Percentiles rank a stretch among this genome's conserved stretches.
These are phyloP conservation scores for Noctilio leporinus DNA, from an alignment of 2,113 vertebrate species.

Conservation along the genomic window DNA sequence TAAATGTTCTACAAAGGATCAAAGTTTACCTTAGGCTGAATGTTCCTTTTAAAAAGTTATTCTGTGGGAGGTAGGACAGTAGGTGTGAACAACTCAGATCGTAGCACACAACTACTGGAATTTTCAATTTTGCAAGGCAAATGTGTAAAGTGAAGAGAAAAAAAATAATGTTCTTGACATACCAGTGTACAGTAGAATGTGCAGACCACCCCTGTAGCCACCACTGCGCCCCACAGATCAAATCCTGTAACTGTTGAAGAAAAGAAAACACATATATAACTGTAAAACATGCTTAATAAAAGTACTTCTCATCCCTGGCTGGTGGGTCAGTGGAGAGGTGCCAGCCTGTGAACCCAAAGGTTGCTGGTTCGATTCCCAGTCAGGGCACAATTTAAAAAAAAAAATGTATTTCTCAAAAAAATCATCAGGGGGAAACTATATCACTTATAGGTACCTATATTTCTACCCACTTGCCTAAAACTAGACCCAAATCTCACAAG, in stretches of 20 bases:
- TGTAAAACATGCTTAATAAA: neutral
- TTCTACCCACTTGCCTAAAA: neutral
- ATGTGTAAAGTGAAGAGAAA: neutral
- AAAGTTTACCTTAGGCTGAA: neutral
- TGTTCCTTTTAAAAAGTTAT: neutral
- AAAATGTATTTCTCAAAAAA: neutral
- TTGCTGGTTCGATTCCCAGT: too few relatives aligned
- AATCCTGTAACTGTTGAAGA: slow-evolving; percentile 85
- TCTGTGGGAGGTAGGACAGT: neutral
- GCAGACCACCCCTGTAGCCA: slow-evolving; percentile 88
- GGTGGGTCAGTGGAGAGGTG: too few relatives aligned
- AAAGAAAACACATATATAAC: neutral
- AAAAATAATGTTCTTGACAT: slow-evolving; percentile 36
- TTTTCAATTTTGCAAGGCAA: neutral
- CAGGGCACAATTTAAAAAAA: too few relatives aligned
- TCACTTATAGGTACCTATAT: neutral
- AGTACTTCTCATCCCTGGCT: too few relatives aligned
- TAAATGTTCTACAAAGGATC: neutral
- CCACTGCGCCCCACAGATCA: slow-evolving; percentile 87
- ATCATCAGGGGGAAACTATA: neutral
- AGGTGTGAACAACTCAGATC: neutral
- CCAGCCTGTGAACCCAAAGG: too few relatives aligned
- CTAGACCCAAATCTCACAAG: neutral
- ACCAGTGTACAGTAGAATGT: slow-evolving; percentile 92
- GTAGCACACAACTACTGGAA: neutral